These are phyloP conservation scores for Drosophila fungiperda DNA, from an alignment of 2,888 invertebrate genomes.

Conservation along the genomic window DNA sequence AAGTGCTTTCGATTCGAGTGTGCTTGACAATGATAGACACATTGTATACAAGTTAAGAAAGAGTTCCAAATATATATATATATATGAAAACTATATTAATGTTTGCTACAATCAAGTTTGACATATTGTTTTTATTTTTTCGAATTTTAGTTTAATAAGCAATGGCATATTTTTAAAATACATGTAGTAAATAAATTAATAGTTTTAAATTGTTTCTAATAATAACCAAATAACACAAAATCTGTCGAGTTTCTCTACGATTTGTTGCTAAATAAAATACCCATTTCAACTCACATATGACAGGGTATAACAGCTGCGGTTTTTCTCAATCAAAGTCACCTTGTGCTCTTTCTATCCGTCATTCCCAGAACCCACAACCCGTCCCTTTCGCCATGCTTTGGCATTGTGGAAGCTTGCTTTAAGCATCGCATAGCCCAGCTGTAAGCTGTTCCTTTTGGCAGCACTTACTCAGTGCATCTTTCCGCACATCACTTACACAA, in stretches of 20 bases:
- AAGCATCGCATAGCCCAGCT: slow-evolving; percentile 1
- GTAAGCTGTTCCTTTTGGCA: slow-evolving; percentile 17
- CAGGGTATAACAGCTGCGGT: slow-evolving; percentile 57
- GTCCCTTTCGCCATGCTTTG: too few relatives aligned
- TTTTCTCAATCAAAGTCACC: slow-evolving; percentile 73
- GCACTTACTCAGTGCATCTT: slow-evolving; percentile 39
- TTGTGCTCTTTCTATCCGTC: slow-evolving; percentile 19
- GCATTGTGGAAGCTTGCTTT: neutral
- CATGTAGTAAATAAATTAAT: neutral
- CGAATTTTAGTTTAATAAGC: neutral
- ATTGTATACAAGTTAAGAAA: neutral
- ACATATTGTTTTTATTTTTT: neutral
- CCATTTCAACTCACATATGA: too few relatives aligned
- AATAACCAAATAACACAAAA: neutral
- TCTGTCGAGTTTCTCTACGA: neutral
- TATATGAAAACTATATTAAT: neutral
- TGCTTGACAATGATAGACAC: too few relatives aligned
- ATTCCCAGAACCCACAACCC: neutral
- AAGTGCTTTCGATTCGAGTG: neutral
- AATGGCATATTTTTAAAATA: neutral
- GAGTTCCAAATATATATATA: neutral
- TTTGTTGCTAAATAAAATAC: neutral
- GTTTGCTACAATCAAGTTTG: too few relatives aligned
- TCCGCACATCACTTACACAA: slow-evolving; percentile 68
- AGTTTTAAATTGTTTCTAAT: neutral